Percentiles rank a stretch among this genome's conserved stretches.
Evolutionary conservation across 2,888 invertebrate genomes (phyloP).

Genomic region (Zygothrica quintamaculata): DNA sequence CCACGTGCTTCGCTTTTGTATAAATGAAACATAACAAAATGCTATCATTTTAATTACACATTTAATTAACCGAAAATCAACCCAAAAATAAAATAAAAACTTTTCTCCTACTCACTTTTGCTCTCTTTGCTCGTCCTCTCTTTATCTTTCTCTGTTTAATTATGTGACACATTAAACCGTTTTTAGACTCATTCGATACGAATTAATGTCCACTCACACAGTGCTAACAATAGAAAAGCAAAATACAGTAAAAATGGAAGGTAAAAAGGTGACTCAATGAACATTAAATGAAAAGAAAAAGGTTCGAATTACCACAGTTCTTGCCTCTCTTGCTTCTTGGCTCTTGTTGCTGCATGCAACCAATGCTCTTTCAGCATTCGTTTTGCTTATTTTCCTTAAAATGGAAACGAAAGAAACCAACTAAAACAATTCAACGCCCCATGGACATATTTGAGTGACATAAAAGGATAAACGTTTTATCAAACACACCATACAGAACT

Average conservation of each 20-base stretch:
- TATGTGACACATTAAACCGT: constrained; percentile 73
- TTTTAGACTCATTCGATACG: constrained; percentile 68
- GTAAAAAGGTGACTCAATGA: constrained; percentile 25
- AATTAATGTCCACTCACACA: constrained; percentile 51
- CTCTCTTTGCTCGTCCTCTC: too few relatives aligned
- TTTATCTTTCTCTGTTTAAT: constrained; percentile 29
- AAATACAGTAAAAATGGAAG: background rate
- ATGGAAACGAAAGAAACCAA: too few relatives aligned
- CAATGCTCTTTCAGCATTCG: constrained; percentile 25
- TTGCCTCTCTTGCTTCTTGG: too few relatives aligned
- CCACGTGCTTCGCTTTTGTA: background rate
- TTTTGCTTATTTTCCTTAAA: background rate
- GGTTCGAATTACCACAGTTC: constrained; percentile 43
- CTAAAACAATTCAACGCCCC: constrained; percentile 44
- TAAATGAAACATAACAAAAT: background rate
- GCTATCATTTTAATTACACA: constrained; percentile 53
- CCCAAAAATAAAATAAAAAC: too few relatives aligned
- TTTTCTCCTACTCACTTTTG: too few relatives aligned
- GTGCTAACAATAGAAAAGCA: constrained; percentile 22
- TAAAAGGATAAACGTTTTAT: constrained; percentile 23
- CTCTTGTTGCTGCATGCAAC: constrained; percentile 25
- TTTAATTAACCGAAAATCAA: constrained; percentile 71
- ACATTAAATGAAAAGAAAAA: constrained; percentile 27
- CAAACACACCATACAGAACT: constrained; percentile 14
- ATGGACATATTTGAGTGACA: constrained; percentile 61